Evolutionary conservation across 2,113 vertebrate species (phyloP), one percentile per base, ranked within the genome.

Genomic region (Brachypteracias leptosomus): DNA sequence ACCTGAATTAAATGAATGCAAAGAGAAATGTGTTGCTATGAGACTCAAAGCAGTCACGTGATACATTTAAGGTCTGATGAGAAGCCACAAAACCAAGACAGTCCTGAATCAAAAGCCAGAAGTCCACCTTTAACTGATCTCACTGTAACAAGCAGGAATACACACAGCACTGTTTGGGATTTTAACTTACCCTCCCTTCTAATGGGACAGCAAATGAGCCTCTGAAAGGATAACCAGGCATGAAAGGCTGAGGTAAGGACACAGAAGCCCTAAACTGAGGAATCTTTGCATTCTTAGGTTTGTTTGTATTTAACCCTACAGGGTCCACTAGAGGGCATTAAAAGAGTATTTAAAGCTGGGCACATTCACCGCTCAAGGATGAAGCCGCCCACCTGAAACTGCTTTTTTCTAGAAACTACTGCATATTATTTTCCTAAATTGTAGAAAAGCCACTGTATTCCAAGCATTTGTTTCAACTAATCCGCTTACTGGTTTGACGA

Each of bases 301-400:
- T 70, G 74, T 81, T 90, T 74, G 62, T 54, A 88, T 90, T 94
- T 62, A 73, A 95, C 88, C 57, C 81, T 65, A 58, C 61, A 63
- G 1, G 42, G 59, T 74, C 95, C 98, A 95, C 97, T 89, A 97
- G 98, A 94, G 94, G 97, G 97, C 96, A 96, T 96, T 59, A 13
- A 54, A 88, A 96, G 95, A 87, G 68, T 82, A 68, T 59, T 42
- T 82, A 87, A 95, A 82, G 42, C 47, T 19, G 11, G 28, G 13
- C n/a, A 17, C 47, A 25, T 10, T 62, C 58, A 14, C 1, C 0
- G 31, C 66, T 46, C 58, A 19, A 36, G 36, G 44, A 58, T 28
- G 49, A 83, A 79, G 33, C 59, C 49, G 51, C 22, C 47, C 66
- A 57, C 14, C 55, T 65, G 65, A 59, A 84, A 54, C 7, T 20